phyloP scores from a whole-genome alignment of 2,888 invertebrate species.

The Anaspis maculata region DNA sequence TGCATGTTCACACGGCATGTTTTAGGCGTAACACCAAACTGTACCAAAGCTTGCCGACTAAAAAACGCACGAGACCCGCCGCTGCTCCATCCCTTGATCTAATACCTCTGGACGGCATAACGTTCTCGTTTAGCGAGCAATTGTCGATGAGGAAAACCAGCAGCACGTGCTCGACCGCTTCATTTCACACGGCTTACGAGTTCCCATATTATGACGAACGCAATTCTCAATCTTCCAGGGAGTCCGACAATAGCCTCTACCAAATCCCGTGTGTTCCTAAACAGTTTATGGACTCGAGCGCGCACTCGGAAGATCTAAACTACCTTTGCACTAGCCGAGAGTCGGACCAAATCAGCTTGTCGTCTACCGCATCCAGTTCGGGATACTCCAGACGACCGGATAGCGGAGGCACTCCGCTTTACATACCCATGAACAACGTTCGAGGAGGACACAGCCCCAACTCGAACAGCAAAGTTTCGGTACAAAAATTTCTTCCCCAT shows the following conservation, averaged over 20 bases:
- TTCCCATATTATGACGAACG: too few species aligned
- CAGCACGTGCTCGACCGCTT: constrained; percentile 28
- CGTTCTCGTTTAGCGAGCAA: constrained; percentile 38
- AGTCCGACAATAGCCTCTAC: constrained; percentile 51
- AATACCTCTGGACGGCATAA: constrained; percentile 37
- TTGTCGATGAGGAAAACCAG: constrained; percentile 27
- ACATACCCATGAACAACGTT: constrained; percentile 52
- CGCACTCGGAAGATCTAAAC: constrained; percentile 48
- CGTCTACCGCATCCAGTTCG: constrained; percentile 52
- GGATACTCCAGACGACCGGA: constrained; percentile 46
- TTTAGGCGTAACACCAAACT: constrained; percentile 36
- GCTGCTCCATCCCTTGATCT: too few species aligned
- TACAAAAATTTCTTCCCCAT: too few species aligned
- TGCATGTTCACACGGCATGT: too few species aligned
- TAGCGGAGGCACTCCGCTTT: constrained; percentile 43
- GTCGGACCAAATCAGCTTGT: constrained; percentile 54
- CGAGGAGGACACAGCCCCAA: constrained; percentile 49
- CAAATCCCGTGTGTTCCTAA: constrained; percentile 49
- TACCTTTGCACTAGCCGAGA: constrained; percentile 46
- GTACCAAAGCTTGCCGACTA: constrained; percentile 37
- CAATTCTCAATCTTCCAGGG: constrained; percentile 41
- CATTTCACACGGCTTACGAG: constrained; percentile 34
- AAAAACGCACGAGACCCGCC: constrained; percentile 32
- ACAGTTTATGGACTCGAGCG: constrained; percentile 49
- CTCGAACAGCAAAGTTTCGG: constrained; percentile 54